These are phyloP conservation scores for Aricia agestis DNA, from an alignment of 1,140 invertebrate species.

Conservation along the genomic window DNA sequence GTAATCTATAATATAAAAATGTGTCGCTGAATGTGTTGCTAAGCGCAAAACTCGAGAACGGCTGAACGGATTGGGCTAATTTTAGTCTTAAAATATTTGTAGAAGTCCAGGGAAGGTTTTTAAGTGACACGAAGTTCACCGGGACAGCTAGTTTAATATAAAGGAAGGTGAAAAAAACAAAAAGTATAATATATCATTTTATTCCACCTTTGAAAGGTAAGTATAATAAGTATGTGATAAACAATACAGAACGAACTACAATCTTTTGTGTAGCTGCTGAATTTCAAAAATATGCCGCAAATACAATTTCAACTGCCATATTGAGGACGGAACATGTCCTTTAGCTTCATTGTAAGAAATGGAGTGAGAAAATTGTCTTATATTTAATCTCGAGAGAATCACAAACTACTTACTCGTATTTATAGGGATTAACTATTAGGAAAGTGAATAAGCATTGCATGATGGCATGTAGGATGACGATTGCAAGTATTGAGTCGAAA, in stretches of 20 bases:
- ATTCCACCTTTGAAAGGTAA: slow-evolving; percentile 70
- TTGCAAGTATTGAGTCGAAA: slow-evolving; percentile 40
- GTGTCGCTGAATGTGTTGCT: too few relatives aligned
- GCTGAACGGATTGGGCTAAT: too few relatives aligned
- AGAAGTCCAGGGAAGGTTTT: too few relatives aligned
- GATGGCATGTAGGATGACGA: slow-evolving; percentile 55
- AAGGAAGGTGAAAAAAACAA: slow-evolving; percentile 35
- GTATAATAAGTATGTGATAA: slow-evolving; percentile 44
- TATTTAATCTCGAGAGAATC: slow-evolving; percentile 65
- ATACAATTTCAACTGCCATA: slow-evolving; percentile 51
- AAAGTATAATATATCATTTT: slow-evolving; percentile 45
- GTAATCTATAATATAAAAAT: too few relatives aligned
- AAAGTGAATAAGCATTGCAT: slow-evolving; percentile 66
- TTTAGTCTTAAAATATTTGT: too few relatives aligned
- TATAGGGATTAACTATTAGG: slow-evolving; percentile 53
- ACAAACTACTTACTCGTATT: slow-evolving; percentile 60
- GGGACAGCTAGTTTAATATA: too few relatives aligned
- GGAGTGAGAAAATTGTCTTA: slow-evolving; percentile 64
- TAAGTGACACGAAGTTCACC: too few relatives aligned
- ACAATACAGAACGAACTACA: slow-evolving; percentile 65
- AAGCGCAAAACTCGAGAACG: too few relatives aligned
- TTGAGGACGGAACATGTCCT: slow-evolving; percentile 67
- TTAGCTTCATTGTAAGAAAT: slow-evolving; percentile 48
- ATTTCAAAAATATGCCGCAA: slow-evolving; percentile 39
- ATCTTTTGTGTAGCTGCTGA: slow-evolving; percentile 45